phyloP scores from a whole-genome alignment of 1,140 invertebrate species.

The Cryptotermes secundus region DNA sequence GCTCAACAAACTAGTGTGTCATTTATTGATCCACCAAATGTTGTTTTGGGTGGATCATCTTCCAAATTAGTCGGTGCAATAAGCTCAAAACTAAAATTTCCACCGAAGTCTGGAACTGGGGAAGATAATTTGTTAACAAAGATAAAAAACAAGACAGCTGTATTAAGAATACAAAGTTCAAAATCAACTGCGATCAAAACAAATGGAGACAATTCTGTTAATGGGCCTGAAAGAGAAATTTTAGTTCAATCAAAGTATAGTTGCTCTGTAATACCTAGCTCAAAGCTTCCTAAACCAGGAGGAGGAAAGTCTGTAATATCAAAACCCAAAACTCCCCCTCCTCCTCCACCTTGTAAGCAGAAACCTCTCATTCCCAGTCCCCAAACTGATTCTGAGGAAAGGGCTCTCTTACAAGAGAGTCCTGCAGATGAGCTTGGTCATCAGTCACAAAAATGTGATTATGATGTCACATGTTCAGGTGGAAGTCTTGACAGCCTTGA shows the following conservation, averaged over 20 bases:
- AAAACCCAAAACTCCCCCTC: constrained; percentile 46
- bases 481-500: constrained; percentile 29
- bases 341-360: constrained; percentile 37
- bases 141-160: constrained; percentile 46
- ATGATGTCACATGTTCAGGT: constrained; percentile 32
- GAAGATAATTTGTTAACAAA: constrained; percentile 47
- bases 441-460: constrained; percentile 42
- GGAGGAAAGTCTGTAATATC: constrained; percentile 30
- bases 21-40: constrained; percentile 36
- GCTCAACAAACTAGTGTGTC: constrained; percentile 32
- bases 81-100: constrained; percentile 34
- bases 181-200: constrained; percentile 25
- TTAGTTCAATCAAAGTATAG: constrained; percentile 42
- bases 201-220: neutral
- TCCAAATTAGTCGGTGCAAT: constrained; percentile 42
- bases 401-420: constrained; percentile 45
- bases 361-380: neutral
- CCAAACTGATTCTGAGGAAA: constrained; percentile 41
- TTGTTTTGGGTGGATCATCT: constrained; percentile 44
- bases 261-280: neutral
- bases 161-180: constrained; percentile 47
- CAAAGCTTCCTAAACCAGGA: constrained; percentile 20
- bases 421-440: constrained; percentile 46
- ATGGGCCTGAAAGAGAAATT: constrained; percentile 45
- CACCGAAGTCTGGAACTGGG: constrained; percentile 36